Conservation (phyloP, 2,797 vertebrate species). For the Lepus oiostolus region DNA sequence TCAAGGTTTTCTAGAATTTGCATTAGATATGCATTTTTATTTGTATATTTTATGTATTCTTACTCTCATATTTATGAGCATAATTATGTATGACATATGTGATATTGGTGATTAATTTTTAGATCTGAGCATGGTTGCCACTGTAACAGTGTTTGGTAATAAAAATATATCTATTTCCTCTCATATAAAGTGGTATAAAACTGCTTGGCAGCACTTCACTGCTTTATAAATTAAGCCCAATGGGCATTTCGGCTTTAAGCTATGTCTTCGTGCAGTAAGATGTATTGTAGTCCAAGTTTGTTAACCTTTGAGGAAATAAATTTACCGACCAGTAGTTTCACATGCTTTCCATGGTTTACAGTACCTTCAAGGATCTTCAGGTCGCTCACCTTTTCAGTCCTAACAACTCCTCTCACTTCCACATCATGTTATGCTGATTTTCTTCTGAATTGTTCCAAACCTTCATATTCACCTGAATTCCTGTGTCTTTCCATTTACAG, state of each 20-base stretch:
- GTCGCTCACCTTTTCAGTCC: not conserved
- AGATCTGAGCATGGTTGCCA: constrained; percentile 65
- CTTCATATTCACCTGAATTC: not conserved
- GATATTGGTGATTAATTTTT: constrained; percentile 76
- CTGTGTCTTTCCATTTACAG: not conserved
- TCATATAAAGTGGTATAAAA: constrained; percentile 71
- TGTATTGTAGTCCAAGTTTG: constrained; percentile 48
- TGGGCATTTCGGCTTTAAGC: constrained; percentile 65
- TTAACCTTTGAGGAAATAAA: constrained; percentile 71
- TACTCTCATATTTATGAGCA: constrained; percentile 74
- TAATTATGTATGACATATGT: constrained; percentile 75
- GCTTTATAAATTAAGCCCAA: constrained; percentile 80
- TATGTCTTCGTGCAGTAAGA: constrained; percentile 64
- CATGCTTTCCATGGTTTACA: not conserved
- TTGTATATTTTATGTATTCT: constrained; percentile 72
- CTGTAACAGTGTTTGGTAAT: constrained; percentile 70
- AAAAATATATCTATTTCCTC: constrained; percentile 76
- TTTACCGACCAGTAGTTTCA: not conserved
- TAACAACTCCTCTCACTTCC: not conserved
- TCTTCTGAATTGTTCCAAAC: not conserved
- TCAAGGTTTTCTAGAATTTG: constrained; percentile 60
- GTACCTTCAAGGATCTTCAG: not conserved
- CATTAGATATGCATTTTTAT: constrained; percentile 61
- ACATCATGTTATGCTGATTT: not conserved
- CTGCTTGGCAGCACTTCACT: constrained; percentile 70